Percentiles rank a stretch among this genome's conserved stretches.
Evolutionary conservation across 2,113 vertebrate genomes (phyloP).

Genomic region (Ondatra zibethicus): DNA sequence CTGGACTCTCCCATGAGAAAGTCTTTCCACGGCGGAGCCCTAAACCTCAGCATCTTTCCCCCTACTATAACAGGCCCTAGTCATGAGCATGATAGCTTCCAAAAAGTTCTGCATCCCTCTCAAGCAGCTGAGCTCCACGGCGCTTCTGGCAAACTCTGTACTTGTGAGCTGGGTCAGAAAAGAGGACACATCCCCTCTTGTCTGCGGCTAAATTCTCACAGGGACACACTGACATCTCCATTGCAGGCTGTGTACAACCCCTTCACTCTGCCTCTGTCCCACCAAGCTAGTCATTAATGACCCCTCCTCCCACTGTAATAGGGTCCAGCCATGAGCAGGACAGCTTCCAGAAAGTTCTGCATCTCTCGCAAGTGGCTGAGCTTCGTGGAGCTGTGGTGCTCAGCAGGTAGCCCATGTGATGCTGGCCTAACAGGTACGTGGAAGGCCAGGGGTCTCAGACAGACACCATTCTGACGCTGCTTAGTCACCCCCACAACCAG

Average conservation of each 20-base stretch:
- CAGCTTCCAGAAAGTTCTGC: not conserved
- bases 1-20: not conserved
- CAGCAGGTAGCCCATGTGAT: not conserved
- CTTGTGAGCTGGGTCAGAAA: no score
- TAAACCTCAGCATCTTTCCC: not conserved
- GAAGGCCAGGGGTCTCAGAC: not conserved
- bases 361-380: not conserved
- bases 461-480: not conserved
- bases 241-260: not conserved
- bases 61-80: not conserved
- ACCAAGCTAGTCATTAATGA: not conserved
- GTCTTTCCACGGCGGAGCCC: not conserved
- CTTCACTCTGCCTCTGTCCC: not conserved
- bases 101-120: not conserved
- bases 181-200: not conserved
- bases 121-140: not conserved
- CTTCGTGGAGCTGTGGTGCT: not conserved
- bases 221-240: not conserved
- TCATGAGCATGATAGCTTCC: not conserved
- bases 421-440: no score
- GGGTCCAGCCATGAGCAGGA: not conserved
- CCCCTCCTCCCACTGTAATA: not conserved
- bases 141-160: not conserved
- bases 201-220: not conserved
- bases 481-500: not conserved